phyloP scores from a whole-genome alignment of 2,797 vertebrate genomes.

The Pipistrellus pipistrellus region DNA sequence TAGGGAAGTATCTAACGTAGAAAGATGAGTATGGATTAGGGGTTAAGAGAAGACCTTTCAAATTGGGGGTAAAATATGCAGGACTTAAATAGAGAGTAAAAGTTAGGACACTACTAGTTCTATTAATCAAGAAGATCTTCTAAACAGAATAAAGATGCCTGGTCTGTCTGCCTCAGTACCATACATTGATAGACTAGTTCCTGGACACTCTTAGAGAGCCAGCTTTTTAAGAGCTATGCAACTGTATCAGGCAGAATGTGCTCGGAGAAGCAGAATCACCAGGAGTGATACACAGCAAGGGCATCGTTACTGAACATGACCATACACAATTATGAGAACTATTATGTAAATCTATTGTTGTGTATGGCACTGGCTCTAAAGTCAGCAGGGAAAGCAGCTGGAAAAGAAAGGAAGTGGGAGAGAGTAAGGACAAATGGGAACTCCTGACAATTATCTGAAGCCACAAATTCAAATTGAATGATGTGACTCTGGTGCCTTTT shows the following conservation, averaged over 20 bases:
- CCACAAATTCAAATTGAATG: too few species aligned
- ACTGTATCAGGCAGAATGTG: not conserved
- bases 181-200: not conserved
- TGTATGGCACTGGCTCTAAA: not conserved
- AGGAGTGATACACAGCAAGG: not conserved
- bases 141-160: not conserved
- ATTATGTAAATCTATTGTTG: not conserved
- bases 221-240: not conserved
- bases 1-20: not conserved
- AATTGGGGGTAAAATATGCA: not conserved
- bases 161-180: not conserved
- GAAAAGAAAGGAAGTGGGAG: not conserved
- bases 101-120: not conserved
- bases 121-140: not conserved
- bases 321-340: not conserved
- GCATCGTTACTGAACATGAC: not conserved
- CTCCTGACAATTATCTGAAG: not conserved
- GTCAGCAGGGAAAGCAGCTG: too few species aligned
- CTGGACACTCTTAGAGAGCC: not conserved
- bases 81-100: not conserved
- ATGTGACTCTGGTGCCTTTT: not conserved
- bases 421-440: not conserved
- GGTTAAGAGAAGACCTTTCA: not conserved
- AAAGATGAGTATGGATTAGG: not conserved
- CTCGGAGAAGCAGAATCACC: not conserved